Percentiles rank a stretch among this genome's conserved stretches.
Evolutionary conservation across 2,113 vertebrate species (phyloP).

Genomic region (Procapra przewalskii): DNA sequence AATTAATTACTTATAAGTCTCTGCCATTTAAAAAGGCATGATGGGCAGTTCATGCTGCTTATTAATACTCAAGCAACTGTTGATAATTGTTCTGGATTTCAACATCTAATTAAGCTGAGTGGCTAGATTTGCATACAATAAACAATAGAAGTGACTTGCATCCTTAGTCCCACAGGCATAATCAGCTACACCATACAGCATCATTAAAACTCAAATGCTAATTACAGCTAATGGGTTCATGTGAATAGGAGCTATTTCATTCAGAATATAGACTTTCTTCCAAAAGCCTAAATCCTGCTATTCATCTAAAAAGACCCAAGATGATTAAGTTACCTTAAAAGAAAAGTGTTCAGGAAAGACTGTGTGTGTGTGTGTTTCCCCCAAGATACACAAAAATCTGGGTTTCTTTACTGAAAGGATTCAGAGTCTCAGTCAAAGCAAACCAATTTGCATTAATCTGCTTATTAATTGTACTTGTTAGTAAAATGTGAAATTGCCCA

Average conservation of each 20-base stretch:
- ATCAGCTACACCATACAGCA: conserved; percentile 80
- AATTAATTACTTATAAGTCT: conserved; percentile 72
- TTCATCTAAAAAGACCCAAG: conserved; percentile 69
- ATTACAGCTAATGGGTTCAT: conserved; percentile 83
- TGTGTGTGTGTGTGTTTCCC: neutral
- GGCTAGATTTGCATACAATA: conserved; percentile 83
- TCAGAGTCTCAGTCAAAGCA: conserved; percentile 43
- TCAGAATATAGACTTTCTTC: conserved; percentile 69
- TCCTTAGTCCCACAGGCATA: conserved; percentile 75
- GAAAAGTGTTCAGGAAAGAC: conserved; percentile 13
- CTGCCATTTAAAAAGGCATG: conserved; percentile 70
- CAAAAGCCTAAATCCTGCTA: conserved; percentile 52
- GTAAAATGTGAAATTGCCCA: conserved; percentile 71
- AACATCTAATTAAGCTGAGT: conserved; percentile 84
- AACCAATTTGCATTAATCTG: conserved; percentile 78
- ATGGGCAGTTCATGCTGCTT: conserved; percentile 75
- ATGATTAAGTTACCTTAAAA: conserved; percentile 52
- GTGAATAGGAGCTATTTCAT: conserved; percentile 76
- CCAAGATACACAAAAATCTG: conserved; percentile 12
- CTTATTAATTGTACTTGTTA: conserved; percentile 76
- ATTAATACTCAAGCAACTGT: conserved; percentile 80
- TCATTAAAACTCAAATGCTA: conserved; percentile 82
- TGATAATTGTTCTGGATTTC: conserved; percentile 82
- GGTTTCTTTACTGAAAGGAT: conserved; percentile 61
- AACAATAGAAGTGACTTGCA: conserved; percentile 79